A percentile compares a stretch with the other conserved stretches of the same genome.
Conservation (phyloP, 2,797 vertebrate species). For the Podargus strigoides region DNA sequence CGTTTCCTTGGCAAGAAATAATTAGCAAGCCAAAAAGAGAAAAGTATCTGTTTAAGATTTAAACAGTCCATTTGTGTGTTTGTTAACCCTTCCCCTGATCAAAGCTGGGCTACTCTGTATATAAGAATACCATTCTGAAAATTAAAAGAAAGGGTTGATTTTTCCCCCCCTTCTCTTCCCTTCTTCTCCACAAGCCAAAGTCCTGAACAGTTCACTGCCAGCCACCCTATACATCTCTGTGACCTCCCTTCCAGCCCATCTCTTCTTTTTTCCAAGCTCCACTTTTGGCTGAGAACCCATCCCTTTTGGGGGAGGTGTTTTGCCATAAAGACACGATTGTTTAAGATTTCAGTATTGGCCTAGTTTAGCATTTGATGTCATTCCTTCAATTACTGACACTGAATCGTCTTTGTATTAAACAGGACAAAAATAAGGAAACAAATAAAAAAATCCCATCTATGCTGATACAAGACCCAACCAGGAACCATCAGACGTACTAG, state of each 20-base stretch:
- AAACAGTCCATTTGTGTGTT: not conserved
- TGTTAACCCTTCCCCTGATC: not conserved
- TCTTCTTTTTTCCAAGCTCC: not conserved
- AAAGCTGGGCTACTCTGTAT: not conserved
- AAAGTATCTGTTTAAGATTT: not conserved
- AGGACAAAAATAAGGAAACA: not conserved
- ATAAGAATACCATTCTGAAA: not conserved
- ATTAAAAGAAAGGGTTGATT: not conserved
- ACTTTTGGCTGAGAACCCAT: not conserved
- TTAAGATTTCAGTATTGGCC: not conserved
- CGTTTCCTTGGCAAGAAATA: not conserved
- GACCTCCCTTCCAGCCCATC: not conserved
- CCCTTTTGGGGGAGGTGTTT: not conserved
- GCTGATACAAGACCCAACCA: not conserved
- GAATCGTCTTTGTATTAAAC: not conserved
- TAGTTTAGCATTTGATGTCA: not conserved
- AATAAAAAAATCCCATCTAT: not conserved
- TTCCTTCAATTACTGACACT: not conserved
- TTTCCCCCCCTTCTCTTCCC: not conserved
- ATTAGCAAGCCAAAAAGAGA: not conserved
- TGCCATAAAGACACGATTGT: not conserved
- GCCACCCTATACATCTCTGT: not conserved
- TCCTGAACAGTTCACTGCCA: not conserved
- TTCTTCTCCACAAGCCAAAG: not conserved
- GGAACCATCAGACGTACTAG: not conserved